Percentiles rank a stretch among this genome's conserved stretches.
These are phyloP conservation scores for Protosalanx chinensis DNA, from an alignment of 2,797 vertebrate genomes.

Conservation along the genomic window DNA sequence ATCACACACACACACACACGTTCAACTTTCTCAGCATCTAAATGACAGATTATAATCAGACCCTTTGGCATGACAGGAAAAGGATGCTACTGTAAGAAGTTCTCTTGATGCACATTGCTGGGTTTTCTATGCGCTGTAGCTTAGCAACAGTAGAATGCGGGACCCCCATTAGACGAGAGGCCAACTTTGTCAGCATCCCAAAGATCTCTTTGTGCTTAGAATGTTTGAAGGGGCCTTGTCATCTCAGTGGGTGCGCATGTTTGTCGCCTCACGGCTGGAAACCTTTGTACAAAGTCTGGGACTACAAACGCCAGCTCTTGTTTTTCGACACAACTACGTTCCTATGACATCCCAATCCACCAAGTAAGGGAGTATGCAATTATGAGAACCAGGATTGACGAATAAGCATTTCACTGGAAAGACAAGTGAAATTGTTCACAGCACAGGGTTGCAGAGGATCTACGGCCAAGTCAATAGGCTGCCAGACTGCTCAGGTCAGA, in stretches of 20 bases:
- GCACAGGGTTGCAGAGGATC: no score
- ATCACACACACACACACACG: background rate
- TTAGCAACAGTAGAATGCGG: conserved; percentile 61
- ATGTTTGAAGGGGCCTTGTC: conserved; percentile 67
- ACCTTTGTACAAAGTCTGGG: conserved; percentile 53
- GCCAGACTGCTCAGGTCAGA: no score
- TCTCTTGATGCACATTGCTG: conserved; percentile 47
- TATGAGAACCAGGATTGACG: conserved; percentile 24
- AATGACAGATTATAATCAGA: conserved; percentile 45
- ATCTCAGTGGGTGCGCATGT: conserved; percentile 65
- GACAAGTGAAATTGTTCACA: no score
- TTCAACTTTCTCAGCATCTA: conserved; percentile 31
- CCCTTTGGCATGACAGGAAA: conserved; percentile 41
- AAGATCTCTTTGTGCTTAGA: conserved; percentile 70
- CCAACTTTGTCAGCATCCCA: conserved; percentile 69
- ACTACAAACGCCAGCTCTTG: conserved; percentile 44
- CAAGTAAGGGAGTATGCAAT: conserved; percentile 4
- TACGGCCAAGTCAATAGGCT: no score
- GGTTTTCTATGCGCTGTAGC: conserved; percentile 62
- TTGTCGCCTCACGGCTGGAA: conserved; percentile 66
- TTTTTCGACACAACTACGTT: background rate
- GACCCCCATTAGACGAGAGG: conserved; percentile 63
- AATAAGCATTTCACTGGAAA: background rate
- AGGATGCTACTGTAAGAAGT: conserved; percentile 42
- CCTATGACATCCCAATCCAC: background rate